These are phyloP conservation scores for Mus musculus DNA, from an alignment of 2,113 vertebrate genomes.

Conservation along the genomic window DNA sequence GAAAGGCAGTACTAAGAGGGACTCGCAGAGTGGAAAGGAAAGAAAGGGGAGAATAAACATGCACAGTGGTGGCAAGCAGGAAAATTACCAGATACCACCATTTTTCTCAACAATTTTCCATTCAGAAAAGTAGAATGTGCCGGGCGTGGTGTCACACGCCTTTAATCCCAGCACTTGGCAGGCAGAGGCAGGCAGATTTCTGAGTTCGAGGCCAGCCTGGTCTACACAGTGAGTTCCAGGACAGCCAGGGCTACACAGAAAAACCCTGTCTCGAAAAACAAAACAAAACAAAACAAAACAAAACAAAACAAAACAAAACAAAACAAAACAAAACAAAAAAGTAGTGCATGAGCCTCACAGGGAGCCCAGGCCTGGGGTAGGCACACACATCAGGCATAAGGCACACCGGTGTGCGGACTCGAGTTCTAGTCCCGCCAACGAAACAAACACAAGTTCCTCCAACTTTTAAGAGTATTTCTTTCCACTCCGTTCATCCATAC, in stretches of 20 bases:
- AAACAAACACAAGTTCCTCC: not conserved
- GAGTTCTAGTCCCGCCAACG: not conserved
- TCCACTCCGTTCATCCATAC: not conserved
- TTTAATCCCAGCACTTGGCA: too few species aligned
- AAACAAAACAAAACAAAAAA: not conserved
- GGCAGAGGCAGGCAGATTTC: too few species aligned
- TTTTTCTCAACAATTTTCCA: not conserved
- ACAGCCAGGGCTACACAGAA: too few species aligned
- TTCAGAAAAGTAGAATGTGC: not conserved
- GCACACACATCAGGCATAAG: rapidly evolving
- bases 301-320: not conserved
- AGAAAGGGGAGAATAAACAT: not conserved
- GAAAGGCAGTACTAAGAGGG: not conserved
- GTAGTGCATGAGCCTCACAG: slow-evolving; percentile 22
- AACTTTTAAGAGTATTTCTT: not conserved
- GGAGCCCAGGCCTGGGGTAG: not conserved
- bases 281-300: not conserved
- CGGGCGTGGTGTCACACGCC: too few species aligned
- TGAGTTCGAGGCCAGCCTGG: too few species aligned
- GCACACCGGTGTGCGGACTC: too few species aligned
- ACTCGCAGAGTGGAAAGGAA: not conserved
- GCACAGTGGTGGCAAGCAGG: not conserved
- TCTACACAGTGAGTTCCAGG: too few species aligned
- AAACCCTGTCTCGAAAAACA: too few species aligned
- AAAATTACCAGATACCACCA: not conserved